phyloP scores from a whole-genome alignment of 1,140 invertebrate species.

The Diuraphis noxia region DNA sequence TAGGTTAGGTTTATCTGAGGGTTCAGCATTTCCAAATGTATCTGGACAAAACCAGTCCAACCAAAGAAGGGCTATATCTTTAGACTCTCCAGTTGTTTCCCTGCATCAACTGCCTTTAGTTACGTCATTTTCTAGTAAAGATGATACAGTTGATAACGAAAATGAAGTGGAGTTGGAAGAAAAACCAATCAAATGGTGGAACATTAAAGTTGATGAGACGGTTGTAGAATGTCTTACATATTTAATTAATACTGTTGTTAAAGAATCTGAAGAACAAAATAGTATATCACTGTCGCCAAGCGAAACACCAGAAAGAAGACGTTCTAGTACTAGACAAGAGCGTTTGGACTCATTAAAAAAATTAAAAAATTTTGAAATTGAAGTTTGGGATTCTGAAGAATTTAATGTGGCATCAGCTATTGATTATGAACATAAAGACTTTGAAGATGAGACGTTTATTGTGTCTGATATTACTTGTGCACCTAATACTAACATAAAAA shows the following conservation, averaged over 20 bases:
- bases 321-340: constrained; percentile 58
- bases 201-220: constrained; percentile 42
- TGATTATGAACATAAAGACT: constrained; percentile 56
- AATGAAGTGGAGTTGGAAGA: constrained; percentile 57
- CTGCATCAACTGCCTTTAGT: constrained; percentile 76
- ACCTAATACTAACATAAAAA: neutral
- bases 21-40: constrained; percentile 73
- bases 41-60: constrained; percentile 75
- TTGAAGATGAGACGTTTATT: constrained; percentile 57
- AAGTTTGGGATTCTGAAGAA: constrained; percentile 59
- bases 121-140: constrained; percentile 83
- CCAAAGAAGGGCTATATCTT: constrained; percentile 76
- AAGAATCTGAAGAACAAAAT: neutral
- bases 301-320: constrained; percentile 57
- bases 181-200: constrained; percentile 55
- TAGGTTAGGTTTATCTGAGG: constrained; percentile 78
- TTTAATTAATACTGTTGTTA: constrained; percentile 34
- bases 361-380: constrained; percentile 59
- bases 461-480: constrained; percentile 1
- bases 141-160: constrained; percentile 71
- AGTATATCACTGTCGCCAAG: constrained; percentile 36
- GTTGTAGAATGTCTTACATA: constrained; percentile 32
- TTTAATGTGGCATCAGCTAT: constrained; percentile 55
- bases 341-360: constrained; percentile 59
- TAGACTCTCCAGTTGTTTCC: constrained; percentile 80